Evolutionary conservation across 2,888 invertebrate genomes (phyloP), one percentile per base, ranked within the genome.

Genomic region (Thera britannica): DNA sequence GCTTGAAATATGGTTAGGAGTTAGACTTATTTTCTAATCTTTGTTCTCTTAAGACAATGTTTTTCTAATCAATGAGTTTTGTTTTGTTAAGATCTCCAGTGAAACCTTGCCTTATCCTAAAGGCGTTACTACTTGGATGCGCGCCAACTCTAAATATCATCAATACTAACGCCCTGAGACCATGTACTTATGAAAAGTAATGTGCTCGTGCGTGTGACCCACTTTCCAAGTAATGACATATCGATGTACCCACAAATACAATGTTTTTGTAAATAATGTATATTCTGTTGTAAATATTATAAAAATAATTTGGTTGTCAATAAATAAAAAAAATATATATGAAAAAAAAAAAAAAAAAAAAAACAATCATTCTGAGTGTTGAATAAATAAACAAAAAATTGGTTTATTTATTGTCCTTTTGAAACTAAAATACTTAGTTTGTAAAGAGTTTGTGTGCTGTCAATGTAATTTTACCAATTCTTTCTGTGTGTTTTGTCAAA

Each of bases 81-180:
- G 51, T 51, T 7, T 12, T 7, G 5, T 51, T 7, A 23, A 23
- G 11, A 5, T 35, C 59, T 66, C 55, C 63, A 56, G 55, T 64
- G 38, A 48, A 57, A 56, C 57, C 1, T 55, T 23, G 46, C 46
- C 35, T 48, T 23, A 48, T 62, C 54, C 23, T 48, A 5, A 9
- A 61, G 35, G 57, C 44, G 4, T 44, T 11, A n/a, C 7, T 52
- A 7, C 23, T 5, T 72, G 74, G 72, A 65, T 8, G 9, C 3
- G 11, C 34, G 72, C 75, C 75, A 73, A 62, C 58, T 52, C 58
- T 35, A 48, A 67, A 67, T 72, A 72, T 62, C 65, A 74, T 68
- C 72, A 68, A 67, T 72, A 72, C 65, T 67, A 65, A 49, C 56
- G 23, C 38, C 4, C 59, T 8, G 55, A 72, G 68, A 70, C 59